These are phyloP conservation scores for Herpetotheres cachinnans DNA, from an alignment of 2,113 vertebrate species.

Conservation along the genomic window DNA sequence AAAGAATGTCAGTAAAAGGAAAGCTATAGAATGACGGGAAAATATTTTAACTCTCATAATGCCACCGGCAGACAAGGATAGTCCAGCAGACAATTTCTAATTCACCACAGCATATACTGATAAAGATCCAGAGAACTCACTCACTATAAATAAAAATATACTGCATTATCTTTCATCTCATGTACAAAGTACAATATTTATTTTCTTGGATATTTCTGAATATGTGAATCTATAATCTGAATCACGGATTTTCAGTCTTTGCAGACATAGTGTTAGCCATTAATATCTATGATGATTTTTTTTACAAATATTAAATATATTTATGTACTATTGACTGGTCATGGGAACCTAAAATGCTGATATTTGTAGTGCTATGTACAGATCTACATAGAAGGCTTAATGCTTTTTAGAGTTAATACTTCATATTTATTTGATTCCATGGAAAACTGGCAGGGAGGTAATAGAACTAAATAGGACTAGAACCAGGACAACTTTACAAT, in stretches of 20 bases:
- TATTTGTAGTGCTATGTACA: not conserved
- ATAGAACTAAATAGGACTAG: not conserved
- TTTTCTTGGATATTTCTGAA: not conserved
- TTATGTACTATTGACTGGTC: not conserved
- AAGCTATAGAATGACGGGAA: conserved; percentile 59
- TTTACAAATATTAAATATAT: not conserved
- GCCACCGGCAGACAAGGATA: conserved; percentile 30
- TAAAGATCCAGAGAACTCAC: not conserved
- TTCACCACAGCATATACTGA: not conserved
- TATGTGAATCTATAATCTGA: not conserved
- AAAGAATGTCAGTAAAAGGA: conserved; percentile 70
- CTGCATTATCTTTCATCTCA: not conserved
- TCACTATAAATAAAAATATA: not conserved
- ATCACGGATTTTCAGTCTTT: not conserved
- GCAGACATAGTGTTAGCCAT: not conserved
- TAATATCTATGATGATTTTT: not conserved
- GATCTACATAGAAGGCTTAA: not conserved
- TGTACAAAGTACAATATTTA: not conserved
- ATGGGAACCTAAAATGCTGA: not conserved
- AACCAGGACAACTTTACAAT: not conserved
- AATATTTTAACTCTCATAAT: conserved; percentile 49
- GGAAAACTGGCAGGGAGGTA: not conserved
- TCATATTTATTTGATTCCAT: not conserved
- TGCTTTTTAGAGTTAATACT: not conserved
- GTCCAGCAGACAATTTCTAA: not conserved